Evolutionary conservation across 2,113 vertebrate species (phyloP).

Genomic region (Sterrhoptilus dennistouni): DNA sequence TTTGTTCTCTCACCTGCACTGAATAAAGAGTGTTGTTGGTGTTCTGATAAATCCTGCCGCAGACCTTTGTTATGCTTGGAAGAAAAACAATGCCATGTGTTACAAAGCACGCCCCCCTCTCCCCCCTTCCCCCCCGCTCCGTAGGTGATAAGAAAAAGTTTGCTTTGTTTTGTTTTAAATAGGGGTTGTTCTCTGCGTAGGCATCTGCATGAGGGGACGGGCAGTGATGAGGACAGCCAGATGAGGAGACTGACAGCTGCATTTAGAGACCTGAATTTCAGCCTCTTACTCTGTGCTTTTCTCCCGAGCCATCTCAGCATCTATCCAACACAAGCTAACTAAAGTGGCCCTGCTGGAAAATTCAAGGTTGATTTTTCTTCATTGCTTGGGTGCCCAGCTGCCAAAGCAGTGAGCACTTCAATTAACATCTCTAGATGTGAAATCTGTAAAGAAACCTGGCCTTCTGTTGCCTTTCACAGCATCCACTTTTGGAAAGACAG

Average conservation of each 20-base stretch:
- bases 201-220: neutral
- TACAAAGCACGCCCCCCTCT: neutral
- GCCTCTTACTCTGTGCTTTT: neutral
- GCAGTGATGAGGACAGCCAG: neutral
- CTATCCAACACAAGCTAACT: neutral
- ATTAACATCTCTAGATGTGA: neutral
- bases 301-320: neutral
- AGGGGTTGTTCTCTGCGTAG: neutral
- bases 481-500: neutral
- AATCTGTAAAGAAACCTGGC: neutral
- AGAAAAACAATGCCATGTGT: neutral
- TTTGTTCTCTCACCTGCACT: slow-evolving; percentile 18
- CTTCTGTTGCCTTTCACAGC: neutral
- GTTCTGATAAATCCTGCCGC: neutral
- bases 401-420: neutral
- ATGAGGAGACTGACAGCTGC: neutral
- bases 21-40: neutral
- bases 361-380: neutral
- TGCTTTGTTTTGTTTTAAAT: neutral
- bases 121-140: fast-evolving
- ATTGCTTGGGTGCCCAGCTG: neutral
- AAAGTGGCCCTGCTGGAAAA: neutral
- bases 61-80: neutral
- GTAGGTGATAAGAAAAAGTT: neutral
- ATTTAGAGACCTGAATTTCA: neutral